Evolutionary conservation across 2,888 invertebrate species (phyloP), one percentile per base, ranked within the genome.

Genomic region (Drosophila pegasa): DNA sequence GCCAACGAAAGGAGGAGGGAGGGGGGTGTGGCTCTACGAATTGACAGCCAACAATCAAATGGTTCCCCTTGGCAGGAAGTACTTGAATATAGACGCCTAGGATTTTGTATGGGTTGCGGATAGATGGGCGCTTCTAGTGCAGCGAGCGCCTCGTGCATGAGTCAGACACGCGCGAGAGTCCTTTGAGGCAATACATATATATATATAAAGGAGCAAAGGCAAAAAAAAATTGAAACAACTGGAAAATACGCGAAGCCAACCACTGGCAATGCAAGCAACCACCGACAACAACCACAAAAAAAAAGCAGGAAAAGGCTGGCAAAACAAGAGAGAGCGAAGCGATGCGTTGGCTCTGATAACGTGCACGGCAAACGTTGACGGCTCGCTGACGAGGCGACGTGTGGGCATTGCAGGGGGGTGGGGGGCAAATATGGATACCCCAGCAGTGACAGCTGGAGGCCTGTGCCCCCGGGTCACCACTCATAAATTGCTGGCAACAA

Each of bases 401-500:
- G 40, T 18, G 52, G n/a, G 38, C 9, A 38, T 38, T 14, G 38
- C 8, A n/a, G 43, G 40, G 10, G 10, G 18, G 40, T 31, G 33
- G 45, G 22, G 27, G 35, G 18, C 22, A 16, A 8, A 27, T 18
- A 33, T 20, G 48, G 47, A 47, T 47, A 31, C 51, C 48, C 22
- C 38, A 22, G 5, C 41, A 38, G 48, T 60, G 57, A 57, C 73
- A 62, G 56, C 51, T 31, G 25, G 22, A 38, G 69, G 43, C 29
- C 40, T 38, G 40, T 20, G 64, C 61, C 60, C 60, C 38, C 35
- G 67, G 75, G 71, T 67, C 83, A 59, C 71, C 61, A 59, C 71
- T 63, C 75, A 80, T 83, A 83, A 83, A 81, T 83, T 82, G 76
- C 68, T 54, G 55, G 43, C 50, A 56, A 43, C 62, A 71, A 54